These are phyloP conservation scores for Chironex yamaguchii DNA, from an alignment of 30 jellyfish, hydroid and myxozoan species.

Conservation along the genomic window DNA sequence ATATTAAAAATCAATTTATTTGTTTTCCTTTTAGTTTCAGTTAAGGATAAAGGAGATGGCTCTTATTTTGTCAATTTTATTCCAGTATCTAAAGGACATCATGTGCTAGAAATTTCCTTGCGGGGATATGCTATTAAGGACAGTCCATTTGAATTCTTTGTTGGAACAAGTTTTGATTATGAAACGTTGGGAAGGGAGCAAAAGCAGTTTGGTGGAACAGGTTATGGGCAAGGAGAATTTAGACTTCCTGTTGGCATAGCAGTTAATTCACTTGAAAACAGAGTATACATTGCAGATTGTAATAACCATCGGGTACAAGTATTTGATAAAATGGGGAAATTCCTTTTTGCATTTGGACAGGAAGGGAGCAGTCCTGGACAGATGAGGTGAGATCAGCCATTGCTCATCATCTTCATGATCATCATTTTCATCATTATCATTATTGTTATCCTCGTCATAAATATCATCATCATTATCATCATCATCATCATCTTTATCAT, in stretches of 20 bases:
- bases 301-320: not conserved
- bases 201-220: not conserved
- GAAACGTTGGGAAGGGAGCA: not conserved
- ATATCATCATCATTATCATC: no score
- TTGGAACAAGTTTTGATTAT: not conserved
- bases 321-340: not conserved
- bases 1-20: no score
- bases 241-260: not conserved
- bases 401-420: no score
- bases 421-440: no score
- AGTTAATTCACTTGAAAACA: not conserved
- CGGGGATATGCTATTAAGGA: not conserved
- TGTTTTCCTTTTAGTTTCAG: not conserved
- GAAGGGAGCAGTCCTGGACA: not conserved
- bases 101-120: not conserved
- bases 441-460: no score
- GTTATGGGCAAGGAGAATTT: not conserved
- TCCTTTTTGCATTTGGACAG: not conserved
- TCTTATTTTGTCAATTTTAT: not conserved
- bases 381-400: not conserved
- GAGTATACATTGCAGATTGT: not conserved
- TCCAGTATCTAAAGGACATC: not conserved
- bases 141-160: not conserved
- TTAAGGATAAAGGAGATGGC: not conserved
- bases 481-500: no score